These are phyloP conservation scores for Otus scops DNA, from an alignment of 2,797 vertebrate species.

Conservation along the genomic window DNA sequence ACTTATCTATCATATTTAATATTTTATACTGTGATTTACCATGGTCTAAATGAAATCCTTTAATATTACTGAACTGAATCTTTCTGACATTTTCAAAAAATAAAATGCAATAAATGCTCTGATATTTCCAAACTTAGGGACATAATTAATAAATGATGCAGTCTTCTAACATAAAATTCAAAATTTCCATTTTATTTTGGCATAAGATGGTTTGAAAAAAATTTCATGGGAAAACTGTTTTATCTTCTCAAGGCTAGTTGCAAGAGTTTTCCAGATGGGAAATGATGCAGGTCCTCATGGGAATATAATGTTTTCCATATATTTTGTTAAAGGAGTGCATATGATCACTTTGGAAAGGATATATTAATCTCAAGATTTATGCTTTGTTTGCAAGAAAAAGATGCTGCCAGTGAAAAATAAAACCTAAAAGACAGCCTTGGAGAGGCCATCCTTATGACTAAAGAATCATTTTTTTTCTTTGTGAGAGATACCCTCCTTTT, in stretches of 20 bases:
- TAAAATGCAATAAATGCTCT: not conserved
- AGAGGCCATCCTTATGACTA: not conserved
- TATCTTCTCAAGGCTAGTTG: not conserved
- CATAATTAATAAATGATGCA: not conserved
- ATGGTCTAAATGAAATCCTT: constrained; percentile 28
- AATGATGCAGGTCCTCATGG: not conserved
- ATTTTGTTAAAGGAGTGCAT: constrained; percentile 4
- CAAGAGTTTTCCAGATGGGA: constrained; percentile 40
- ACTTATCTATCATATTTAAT: constrained; percentile 19
- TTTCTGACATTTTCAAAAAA: constrained; percentile 3
- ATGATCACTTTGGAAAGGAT: not conserved
- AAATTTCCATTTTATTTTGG: not conserved
- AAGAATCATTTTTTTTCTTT: not conserved
- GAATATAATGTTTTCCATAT: not conserved
- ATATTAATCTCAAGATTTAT: not conserved
- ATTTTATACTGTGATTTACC: constrained; percentile 38
- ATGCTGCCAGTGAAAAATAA: not conserved
- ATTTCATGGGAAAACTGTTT: not conserved
- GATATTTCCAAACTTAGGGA: not conserved
- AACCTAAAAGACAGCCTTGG: not conserved
- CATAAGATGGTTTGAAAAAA: not conserved
- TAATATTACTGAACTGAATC: not conserved
- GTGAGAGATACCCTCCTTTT: not conserved
- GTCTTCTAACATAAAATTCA: not conserved
- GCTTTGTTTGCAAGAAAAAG: not conserved